Percentiles rank a stretch among this genome's conserved stretches.
phyloP scores from a whole-genome alignment of 1,140 invertebrate species.

The Leptinotarsa defecta region DNA sequence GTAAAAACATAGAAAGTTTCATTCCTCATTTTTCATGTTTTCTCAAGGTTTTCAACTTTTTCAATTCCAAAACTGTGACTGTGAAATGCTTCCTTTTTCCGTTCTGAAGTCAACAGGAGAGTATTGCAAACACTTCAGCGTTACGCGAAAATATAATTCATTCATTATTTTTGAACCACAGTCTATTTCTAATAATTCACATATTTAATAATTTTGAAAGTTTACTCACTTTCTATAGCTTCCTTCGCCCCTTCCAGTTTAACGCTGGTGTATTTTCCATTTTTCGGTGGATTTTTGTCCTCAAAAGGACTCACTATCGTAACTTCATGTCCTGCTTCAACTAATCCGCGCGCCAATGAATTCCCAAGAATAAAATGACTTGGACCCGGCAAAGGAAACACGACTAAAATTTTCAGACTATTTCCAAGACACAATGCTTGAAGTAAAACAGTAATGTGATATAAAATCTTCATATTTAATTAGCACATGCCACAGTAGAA shows the following conservation, averaged over 20 bases:
- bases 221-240: background rate
- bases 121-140: no score
- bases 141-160: slow-evolving; percentile 19
- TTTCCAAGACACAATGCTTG: no score
- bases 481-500: no score
- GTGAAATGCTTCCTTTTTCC: no score
- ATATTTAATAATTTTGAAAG: background rate
- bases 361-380: slow-evolving; percentile 65
- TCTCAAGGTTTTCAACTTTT: no score
- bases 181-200: background rate
- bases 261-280: slow-evolving; percentile 41
- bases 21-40: no score
- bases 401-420: slow-evolving; percentile 45
- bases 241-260: background rate
- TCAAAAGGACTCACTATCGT: slow-evolving; percentile 32
- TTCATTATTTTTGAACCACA: no score
- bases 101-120: no score
- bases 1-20: no score
- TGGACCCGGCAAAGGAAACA: slow-evolving; percentile 59
- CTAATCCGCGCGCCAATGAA: slow-evolving; percentile 61
- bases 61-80: no score
- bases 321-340: slow-evolving; percentile 62
- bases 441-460: no score
- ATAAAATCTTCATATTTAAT: no score
- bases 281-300: slow-evolving; percentile 55